These are phyloP conservation scores for Temnothorax nylanderi DNA, from an alignment of 1,140 invertebrate genomes.

Conservation along the genomic window DNA sequence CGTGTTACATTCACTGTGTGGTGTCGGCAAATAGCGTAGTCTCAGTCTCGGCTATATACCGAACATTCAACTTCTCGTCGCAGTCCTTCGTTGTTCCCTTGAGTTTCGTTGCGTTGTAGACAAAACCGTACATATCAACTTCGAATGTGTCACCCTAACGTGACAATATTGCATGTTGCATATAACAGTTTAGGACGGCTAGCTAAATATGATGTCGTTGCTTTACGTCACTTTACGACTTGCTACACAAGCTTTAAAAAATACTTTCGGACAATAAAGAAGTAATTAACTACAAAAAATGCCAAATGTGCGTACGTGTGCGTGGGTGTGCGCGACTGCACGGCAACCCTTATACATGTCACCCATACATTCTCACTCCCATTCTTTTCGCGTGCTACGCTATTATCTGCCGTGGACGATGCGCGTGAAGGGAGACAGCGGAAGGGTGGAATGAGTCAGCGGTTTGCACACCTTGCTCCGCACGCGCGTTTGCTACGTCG, in stretches of 20 bases:
- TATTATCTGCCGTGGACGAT: conserved; percentile 64
- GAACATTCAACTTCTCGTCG: conserved; percentile 54
- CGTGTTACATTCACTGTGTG: conserved; percentile 51
- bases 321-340: neutral
- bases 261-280: conserved; percentile 65
- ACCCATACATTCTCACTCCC: conserved; percentile 39
- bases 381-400: conserved; percentile 39
- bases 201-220: neutral
- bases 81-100: conserved; percentile 30
- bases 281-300: conserved; percentile 77
- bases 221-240: too few species aligned
- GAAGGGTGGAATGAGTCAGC: conserved; percentile 68
- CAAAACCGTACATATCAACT: conserved; percentile 46
- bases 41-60: neutral
- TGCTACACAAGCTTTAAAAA: neutral
- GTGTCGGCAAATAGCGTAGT: conserved; percentile 44
- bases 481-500: conserved; percentile 56
- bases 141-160: conserved; percentile 6
- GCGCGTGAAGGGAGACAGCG: conserved; percentile 64
- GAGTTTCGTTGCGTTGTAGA: conserved; percentile 4
- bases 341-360: conserved; percentile 46
- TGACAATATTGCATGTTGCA: conserved; percentile 24
- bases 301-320: conserved; percentile 23
- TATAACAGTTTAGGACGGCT: neutral
- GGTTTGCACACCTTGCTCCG: conserved; percentile 59